phyloP scores from a whole-genome alignment of 2,888 invertebrate genomes.

The Drosophila hamatofila region DNA sequence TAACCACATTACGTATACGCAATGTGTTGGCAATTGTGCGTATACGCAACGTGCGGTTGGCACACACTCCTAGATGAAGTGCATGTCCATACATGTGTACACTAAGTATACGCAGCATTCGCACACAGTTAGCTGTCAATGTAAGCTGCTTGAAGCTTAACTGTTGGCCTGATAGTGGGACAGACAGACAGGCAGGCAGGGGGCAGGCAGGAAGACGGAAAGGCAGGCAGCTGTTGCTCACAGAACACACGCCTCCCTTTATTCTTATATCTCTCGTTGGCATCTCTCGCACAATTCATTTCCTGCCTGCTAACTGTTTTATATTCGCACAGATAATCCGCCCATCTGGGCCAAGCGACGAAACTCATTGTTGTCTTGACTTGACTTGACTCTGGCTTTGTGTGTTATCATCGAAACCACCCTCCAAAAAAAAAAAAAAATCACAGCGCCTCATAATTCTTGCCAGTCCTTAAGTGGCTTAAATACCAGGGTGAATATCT shows the following conservation, averaged over 20 bases:
- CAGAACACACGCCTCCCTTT: conserved; percentile 4
- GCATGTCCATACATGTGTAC: conserved; percentile 15
- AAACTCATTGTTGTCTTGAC: conserved; percentile 39
- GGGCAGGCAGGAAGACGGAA: not conserved
- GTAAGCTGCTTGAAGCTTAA: conserved; percentile 44
- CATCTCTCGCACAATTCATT: conserved; percentile 54
- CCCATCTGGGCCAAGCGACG: conserved; percentile 34
- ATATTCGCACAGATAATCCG: conserved; percentile 58
- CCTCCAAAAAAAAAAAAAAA: conserved; percentile 1
- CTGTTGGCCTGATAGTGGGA: conserved; percentile 2
- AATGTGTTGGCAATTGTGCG: conserved; percentile 17
- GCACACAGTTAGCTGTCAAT: conserved; percentile 33
- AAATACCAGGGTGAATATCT: conserved; percentile 41
- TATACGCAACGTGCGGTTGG: conserved; percentile 9
- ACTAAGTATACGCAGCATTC: conserved; percentile 32
- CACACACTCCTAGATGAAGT: conserved; percentile 20
- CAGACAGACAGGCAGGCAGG: not conserved
- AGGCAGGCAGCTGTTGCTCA: conserved; percentile 37
- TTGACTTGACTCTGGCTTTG: conserved; percentile 24
- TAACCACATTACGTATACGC: conserved; percentile 52
- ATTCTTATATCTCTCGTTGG: conserved; percentile 23
- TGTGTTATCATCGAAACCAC: conserved; percentile 20
- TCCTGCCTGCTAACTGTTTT: conserved; percentile 60
- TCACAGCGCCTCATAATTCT: conserved; percentile 38
- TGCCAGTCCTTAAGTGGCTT: conserved; percentile 51